Conservation (phyloP, 2,888 invertebrate genomes). For the Euzophera pinguis region DNA sequence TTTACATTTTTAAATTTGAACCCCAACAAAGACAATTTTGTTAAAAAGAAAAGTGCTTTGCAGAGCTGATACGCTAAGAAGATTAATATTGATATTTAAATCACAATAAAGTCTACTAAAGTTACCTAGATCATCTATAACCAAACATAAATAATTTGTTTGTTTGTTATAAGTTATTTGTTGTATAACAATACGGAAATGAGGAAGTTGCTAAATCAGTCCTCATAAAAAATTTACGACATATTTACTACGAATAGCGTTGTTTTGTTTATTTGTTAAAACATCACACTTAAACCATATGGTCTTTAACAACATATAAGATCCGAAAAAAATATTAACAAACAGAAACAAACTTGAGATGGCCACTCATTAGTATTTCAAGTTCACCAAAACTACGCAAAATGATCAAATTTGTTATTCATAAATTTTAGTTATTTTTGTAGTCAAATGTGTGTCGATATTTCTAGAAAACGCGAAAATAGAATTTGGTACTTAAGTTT, state of each 20-base stretch:
- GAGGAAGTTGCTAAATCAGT: background rate
- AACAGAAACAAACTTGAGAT: background rate
- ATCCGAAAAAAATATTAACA: background rate
- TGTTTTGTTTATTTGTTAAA: background rate
- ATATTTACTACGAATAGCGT: background rate
- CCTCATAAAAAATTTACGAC: background rate
- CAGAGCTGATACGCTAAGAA: too few species aligned
- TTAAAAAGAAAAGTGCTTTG: too few species aligned
- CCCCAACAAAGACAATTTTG: too few species aligned
- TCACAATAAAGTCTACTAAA: too few species aligned
- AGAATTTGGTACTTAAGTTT: too few species aligned
- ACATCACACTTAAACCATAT: background rate
- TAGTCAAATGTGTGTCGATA: background rate
- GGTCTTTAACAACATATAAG: background rate
- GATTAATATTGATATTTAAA: too few species aligned
- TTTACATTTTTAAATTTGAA: too few species aligned
- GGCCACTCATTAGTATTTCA: background rate
- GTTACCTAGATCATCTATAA: too few species aligned
- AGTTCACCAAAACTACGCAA: background rate
- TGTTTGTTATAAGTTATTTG: too few species aligned
- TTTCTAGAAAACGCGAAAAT: too few species aligned
- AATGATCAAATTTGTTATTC: background rate
- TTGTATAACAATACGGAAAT: background rate
- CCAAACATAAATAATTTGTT: too few species aligned
- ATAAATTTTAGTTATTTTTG: background rate